Evolutionary conservation across 2,113 vertebrate genomes (phyloP).

Genomic region (Hippocampus zosterae): DNA sequence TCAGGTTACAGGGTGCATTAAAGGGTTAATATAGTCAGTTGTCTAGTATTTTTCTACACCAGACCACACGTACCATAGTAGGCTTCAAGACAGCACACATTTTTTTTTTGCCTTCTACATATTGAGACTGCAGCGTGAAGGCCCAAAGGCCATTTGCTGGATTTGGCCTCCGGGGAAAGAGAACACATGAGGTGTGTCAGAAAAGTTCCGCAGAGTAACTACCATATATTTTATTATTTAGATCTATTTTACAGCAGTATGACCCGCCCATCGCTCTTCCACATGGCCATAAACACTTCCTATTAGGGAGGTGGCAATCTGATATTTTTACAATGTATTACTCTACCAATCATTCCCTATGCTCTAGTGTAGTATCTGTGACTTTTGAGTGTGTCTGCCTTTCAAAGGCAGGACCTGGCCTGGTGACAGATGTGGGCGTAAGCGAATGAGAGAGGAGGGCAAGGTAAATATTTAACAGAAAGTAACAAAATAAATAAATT

Average conservation of each 20-base stretch:
- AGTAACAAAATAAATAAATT: no score
- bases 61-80: neutral
- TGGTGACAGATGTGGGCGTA: neutral
- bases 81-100: neutral
- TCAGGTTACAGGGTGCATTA: no score
- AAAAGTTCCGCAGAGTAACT: no score
- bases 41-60: neutral
- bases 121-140: neutral
- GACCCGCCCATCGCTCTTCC: no score
- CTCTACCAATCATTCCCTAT: no score
- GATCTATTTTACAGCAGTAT: no score
- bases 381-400: neutral
- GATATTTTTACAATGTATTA: no score
- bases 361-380: no score
- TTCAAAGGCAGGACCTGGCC: no score
- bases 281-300: no score
- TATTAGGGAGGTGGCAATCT: no score
- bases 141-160: neutral
- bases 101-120: neutral
- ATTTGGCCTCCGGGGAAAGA: neutral
- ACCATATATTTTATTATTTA: no score
- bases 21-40: neutral
- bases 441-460: neutral
- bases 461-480: neutral
- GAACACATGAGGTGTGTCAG: neutral